A percentile compares a stretch with the other conserved stretches of the same genome.
These are phyloP conservation scores for Brienomyrus longianalis DNA, from an alignment of 2,113 vertebrate species.

Conservation along the genomic window DNA sequence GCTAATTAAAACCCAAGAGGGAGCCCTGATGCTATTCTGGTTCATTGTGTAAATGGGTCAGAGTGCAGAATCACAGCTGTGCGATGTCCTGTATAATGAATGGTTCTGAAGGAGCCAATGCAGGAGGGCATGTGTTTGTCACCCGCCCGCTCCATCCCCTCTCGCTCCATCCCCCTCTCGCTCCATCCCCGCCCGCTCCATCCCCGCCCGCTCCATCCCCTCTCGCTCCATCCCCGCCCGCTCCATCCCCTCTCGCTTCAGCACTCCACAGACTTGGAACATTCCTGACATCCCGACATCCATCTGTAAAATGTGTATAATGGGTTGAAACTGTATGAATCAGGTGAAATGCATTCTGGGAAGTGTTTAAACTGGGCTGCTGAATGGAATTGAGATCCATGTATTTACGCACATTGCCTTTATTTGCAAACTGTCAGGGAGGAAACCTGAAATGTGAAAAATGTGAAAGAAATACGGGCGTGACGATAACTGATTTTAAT, in stretches of 20 bases:
- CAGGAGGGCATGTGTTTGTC: neutral
- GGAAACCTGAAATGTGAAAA: neutral
- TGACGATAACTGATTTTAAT: neutral
- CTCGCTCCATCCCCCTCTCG: neutral
- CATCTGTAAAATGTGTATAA: neutral
- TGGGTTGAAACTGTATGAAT: neutral
- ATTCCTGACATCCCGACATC: neutral
- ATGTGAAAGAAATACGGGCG: neutral
- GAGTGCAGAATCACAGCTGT: neutral
- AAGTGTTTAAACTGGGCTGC: neutral
- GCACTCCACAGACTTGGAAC: neutral
- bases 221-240: too few relatives aligned
- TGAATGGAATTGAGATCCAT: neutral
- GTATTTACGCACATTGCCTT: neutral
- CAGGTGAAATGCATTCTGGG: neutral
- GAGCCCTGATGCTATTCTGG: neutral
- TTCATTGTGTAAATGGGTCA: neutral
- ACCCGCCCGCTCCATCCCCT: neutral
- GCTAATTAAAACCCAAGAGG: neutral
- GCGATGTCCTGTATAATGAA: neutral
- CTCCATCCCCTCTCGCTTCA: neutral
- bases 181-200: neutral
- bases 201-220: neutral
- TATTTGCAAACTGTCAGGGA: neutral
- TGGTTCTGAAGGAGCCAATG: neutral